Evolutionary conservation across 1,140 invertebrate species (phyloP).

Genomic region (Pectinophora gossypiella): DNA sequence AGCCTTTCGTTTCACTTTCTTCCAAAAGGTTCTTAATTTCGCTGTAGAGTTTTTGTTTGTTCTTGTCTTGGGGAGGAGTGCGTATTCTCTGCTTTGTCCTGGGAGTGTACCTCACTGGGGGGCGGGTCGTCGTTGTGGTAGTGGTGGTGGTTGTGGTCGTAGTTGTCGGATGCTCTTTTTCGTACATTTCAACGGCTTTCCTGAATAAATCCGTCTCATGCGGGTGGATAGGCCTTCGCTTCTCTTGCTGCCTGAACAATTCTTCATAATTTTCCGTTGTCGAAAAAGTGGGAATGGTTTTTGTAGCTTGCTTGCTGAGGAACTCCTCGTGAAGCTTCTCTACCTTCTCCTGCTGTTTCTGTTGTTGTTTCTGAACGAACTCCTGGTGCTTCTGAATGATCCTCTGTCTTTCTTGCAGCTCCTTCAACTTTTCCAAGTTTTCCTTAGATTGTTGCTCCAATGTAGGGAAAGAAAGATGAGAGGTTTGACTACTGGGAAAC

Average conservation of each 20-base stretch:
- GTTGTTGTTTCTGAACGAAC: conserved; percentile 81
- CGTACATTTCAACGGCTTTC: conserved; percentile 70
- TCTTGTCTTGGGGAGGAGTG: conserved; percentile 62
- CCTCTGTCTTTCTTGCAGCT: conserved; percentile 78
- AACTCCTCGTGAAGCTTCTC: conserved; percentile 80
- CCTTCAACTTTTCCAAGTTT: conserved; percentile 76
- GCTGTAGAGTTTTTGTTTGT: conserved; percentile 72
- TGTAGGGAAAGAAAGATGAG: conserved; percentile 58
- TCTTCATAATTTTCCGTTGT: conserved; percentile 65
- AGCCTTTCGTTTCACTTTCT: conserved; percentile 68
- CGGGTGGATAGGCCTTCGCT: conserved; percentile 55
- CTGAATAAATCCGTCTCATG: conserved; percentile 70
- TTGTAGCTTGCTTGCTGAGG: conserved; percentile 77
- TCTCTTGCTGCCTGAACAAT: conserved; percentile 53
- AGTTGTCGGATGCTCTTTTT: conserved; percentile 69
- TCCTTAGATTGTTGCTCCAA: conserved; percentile 80
- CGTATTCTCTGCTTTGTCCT: conserved; percentile 62
- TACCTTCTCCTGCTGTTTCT: conserved; percentile 81
- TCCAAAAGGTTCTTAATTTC: conserved; percentile 71
- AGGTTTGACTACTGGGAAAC: conserved; percentile 70
- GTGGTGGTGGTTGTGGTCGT: conserved; percentile 65
- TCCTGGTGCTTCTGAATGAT: conserved; percentile 83
- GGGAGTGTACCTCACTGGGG: conserved; percentile 55
- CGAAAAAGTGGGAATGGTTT: conserved; percentile 69
- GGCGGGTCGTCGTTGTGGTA: conserved; percentile 46